A percentile compares a stretch with the other conserved stretches of the same genome.
Conservation (phyloP, 2,888 invertebrate species). For the Oligia fasciuncula region DNA sequence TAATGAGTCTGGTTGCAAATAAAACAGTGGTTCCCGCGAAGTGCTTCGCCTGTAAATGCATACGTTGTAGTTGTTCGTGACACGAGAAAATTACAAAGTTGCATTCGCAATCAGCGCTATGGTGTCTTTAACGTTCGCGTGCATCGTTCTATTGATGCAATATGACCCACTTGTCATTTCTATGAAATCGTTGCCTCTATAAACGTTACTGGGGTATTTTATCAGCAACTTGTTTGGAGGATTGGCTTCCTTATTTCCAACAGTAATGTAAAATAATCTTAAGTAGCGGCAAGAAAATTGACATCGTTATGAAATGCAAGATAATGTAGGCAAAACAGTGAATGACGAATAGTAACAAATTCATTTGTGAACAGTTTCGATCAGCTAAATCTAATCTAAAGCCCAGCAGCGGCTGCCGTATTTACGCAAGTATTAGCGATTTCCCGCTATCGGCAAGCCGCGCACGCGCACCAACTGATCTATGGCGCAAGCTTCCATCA, state of each 20-base stretch:
- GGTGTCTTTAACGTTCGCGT: conserved; percentile 83
- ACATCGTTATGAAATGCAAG: conserved; percentile 45
- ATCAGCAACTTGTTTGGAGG: conserved; percentile 44
- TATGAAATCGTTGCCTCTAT: conserved; percentile 76
- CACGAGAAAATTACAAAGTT: conserved; percentile 81
- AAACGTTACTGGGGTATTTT: conserved; percentile 55
- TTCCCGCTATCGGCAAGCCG: conserved; percentile 82
- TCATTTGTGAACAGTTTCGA: conserved; percentile 66
- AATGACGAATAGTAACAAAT: conserved; percentile 67
- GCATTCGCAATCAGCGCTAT: conserved; percentile 80
- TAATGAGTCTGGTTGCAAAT: conserved; percentile 65
- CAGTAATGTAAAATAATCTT: conserved; percentile 32
- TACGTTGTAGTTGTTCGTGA: conserved; percentile 74
- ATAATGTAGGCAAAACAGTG: conserved; percentile 55
- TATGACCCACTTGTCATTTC: conserved; percentile 85
- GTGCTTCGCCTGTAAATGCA: conserved; percentile 66
- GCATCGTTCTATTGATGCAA: conserved; percentile 86
- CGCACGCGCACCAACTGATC: conserved; percentile 82
- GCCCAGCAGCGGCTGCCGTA: conserved; percentile 77
- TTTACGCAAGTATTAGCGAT: conserved; percentile 87
- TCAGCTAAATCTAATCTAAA: conserved; percentile 74
- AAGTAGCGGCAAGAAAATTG: conserved; percentile 38
- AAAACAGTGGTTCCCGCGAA: conserved; percentile 61
- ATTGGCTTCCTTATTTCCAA: conserved; percentile 55
- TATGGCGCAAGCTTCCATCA: conserved; percentile 86